Evolutionary conservation across 2,888 invertebrate genomes (phyloP).

Genomic region (Ferrisia virgata): DNA sequence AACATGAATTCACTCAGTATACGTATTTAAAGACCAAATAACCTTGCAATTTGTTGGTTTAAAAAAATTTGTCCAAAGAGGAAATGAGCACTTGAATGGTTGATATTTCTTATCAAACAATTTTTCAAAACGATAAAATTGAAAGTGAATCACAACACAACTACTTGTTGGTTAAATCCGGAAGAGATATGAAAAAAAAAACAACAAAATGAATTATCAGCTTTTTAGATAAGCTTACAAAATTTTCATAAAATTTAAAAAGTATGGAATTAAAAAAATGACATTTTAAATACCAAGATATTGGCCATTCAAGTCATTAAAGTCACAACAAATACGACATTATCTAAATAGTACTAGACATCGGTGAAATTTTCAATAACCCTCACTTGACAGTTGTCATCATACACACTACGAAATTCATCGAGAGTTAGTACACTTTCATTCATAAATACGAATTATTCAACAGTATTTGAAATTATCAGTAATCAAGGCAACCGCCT

Average conservation of each 20-base stretch:
- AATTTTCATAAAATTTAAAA: background rate
- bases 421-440: background rate
- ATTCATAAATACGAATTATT: background rate
- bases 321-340: background rate
- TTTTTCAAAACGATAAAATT: background rate
- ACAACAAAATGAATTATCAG: background rate
- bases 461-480: background rate
- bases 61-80: background rate
- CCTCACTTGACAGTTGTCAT: constrained; percentile 14
- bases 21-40: background rate
- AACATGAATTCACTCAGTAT: background rate
- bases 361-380: constrained; percentile 21
- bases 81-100: background rate
- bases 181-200: background rate
- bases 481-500: background rate
- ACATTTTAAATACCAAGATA: background rate
- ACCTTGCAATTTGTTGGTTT: background rate
- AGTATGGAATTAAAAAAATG: background rate
- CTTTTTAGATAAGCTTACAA: background rate
- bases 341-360: background rate
- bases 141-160: background rate
- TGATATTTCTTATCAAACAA: background rate
- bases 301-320: background rate
- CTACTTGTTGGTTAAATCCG: background rate
- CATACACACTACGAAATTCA: background rate